These are phyloP conservation scores for Drosophila pallidifrons DNA, from an alignment of 1,140 invertebrate genomes.

Conservation along the genomic window DNA sequence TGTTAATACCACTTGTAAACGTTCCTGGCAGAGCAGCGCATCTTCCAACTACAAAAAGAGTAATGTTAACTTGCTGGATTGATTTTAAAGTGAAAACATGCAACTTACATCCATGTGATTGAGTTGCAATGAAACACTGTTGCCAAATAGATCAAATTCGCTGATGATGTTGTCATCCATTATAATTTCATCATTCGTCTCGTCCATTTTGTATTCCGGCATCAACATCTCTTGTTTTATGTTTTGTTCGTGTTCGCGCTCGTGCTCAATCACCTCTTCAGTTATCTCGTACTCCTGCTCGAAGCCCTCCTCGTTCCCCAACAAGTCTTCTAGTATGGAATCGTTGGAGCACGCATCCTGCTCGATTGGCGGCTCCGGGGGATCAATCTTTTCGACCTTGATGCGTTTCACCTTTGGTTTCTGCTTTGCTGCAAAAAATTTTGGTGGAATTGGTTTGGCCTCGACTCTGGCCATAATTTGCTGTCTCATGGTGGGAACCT, in stretches of 20 bases:
- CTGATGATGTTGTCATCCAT: constrained; percentile 58
- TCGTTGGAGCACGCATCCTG: constrained; percentile 54
- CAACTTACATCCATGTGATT: constrained; percentile 62
- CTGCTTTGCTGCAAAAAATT: constrained; percentile 5
- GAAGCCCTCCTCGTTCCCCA: constrained; percentile 53
- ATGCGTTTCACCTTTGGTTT: constrained; percentile 21
- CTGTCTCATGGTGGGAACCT: too few relatives aligned
- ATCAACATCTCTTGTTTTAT: constrained; percentile 2
- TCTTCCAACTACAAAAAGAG: constrained; percentile 56
- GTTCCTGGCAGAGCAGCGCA: constrained; percentile 66
- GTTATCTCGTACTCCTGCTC: constrained; percentile 32
- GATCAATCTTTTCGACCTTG: constrained; percentile 21
- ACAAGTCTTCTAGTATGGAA: constrained; percentile 65
- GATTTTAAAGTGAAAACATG: not conserved
- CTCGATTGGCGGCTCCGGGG: constrained; percentile 20
- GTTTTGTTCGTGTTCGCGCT: constrained; percentile 4
- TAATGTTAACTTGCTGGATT: not conserved
- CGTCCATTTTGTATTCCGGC: constrained; percentile 21
- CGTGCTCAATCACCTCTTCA: constrained; percentile 17
- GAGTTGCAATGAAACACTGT: constrained; percentile 62
- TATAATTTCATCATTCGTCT: constrained; percentile 33
- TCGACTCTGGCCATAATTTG: too few relatives aligned
- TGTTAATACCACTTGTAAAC: constrained; percentile 63
- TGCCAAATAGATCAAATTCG: constrained; percentile 71
- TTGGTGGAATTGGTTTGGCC: constrained; percentile 8